Evolutionary conservation across 2,113 vertebrate genomes (phyloP).

Genomic region (Columba livia): DNA sequence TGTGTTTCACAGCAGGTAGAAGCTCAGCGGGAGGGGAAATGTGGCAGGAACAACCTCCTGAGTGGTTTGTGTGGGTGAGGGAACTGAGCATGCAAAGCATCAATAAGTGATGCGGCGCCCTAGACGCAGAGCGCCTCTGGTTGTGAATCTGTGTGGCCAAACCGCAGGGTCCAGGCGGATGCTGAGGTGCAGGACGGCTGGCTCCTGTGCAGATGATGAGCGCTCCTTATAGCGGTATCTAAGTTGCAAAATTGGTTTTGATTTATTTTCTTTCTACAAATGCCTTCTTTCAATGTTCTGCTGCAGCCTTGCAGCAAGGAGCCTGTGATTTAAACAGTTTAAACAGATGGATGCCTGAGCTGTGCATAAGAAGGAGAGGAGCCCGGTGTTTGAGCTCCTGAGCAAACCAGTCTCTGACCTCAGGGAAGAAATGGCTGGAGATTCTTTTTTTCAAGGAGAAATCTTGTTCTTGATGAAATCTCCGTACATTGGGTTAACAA

Average conservation of each 20-base stretch:
- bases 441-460: not conserved
- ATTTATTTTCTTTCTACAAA: not conserved
- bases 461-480: not conserved
- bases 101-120: not conserved
- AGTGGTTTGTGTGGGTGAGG: not conserved
- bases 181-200: not conserved
- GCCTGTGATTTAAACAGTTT: not conserved
- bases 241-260: not conserved
- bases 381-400: not conserved
- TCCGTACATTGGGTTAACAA: rapidly evolving
- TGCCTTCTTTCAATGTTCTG: not conserved
- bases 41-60: not conserved
- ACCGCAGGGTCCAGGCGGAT: not conserved
- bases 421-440: not conserved
- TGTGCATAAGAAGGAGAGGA: not conserved
- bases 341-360: not conserved
- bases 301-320: not conserved
- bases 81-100: not conserved
- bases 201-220: not conserved
- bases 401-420: not conserved
- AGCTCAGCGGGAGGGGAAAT: not conserved
- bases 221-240: rapidly evolving
- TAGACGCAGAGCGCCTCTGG: not conserved
- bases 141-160: not conserved
- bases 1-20: not conserved